These are phyloP conservation scores for Andrena marginata DNA, from an alignment of 2,888 invertebrate genomes.

Conservation along the genomic window DNA sequence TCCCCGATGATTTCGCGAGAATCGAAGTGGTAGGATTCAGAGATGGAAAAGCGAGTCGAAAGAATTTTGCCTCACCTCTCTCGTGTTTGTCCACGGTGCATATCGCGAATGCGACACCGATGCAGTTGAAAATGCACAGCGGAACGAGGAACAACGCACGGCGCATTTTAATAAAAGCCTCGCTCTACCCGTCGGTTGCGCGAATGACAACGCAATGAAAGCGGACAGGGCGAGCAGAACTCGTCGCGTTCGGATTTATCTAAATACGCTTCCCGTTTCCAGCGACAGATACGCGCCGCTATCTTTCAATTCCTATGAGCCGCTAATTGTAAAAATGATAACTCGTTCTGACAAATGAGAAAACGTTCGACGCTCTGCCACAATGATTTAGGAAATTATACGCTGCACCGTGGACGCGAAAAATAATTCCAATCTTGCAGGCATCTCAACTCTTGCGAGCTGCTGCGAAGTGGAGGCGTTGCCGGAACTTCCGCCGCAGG, in stretches of 20 bases:
- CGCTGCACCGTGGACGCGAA: not conserved
- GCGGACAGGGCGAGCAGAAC: slow-evolving; percentile 19
- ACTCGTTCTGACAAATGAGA: too few relatives aligned
- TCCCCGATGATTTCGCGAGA: not conserved
- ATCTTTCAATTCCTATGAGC: slow-evolving; percentile 45
- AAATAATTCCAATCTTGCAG: slow-evolving; percentile 85
- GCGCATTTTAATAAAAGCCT: slow-evolving; percentile 57
- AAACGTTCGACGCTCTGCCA: too few relatives aligned
- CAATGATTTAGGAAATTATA: too few relatives aligned
- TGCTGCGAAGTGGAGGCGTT: slow-evolving; percentile 92
- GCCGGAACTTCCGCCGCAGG: slow-evolving; percentile 93
- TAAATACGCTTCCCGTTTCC: slow-evolving; percentile 56
- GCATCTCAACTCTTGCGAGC: slow-evolving; percentile 93
- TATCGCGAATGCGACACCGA: slow-evolving; percentile 50
- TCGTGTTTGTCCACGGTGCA: slow-evolving; percentile 72
- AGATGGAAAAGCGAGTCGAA: not conserved
- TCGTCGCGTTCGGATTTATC: slow-evolving; percentile 58
- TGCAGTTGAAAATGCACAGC: slow-evolving; percentile 56
- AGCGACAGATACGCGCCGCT: slow-evolving; percentile 38
- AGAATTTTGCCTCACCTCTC: slow-evolving; percentile 66
- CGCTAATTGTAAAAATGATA: slow-evolving; percentile 33
- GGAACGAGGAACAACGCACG: slow-evolving; percentile 42
- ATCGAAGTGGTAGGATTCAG: not conserved
- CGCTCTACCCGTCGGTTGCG: slow-evolving; percentile 27
- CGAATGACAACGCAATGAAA: slow-evolving; percentile 40